phyloP scores from a whole-genome alignment of 2,113 vertebrate genomes.

The Pachycephala philippinensis region DNA sequence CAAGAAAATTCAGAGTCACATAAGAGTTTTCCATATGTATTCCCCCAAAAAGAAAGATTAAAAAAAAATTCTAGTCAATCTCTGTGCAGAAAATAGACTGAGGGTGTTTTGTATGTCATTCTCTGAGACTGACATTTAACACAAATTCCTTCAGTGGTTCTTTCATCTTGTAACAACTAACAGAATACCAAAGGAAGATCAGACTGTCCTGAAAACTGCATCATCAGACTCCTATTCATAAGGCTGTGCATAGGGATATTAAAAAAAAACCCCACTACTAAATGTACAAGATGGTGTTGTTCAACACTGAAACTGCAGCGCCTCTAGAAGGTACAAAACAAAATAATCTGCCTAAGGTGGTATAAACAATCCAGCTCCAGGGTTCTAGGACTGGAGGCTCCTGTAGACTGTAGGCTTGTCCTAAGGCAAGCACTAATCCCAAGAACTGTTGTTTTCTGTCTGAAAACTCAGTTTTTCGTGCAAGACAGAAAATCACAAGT shows the following conservation, averaged over 20 bases:
- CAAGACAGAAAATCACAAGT: not conserved
- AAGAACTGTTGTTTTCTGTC: not conserved
- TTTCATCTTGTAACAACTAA: not conserved
- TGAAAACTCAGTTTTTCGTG: not conserved
- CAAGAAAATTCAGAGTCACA: not conserved
- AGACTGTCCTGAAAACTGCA: not conserved
- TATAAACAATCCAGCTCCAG: accelerated
- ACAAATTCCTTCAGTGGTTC: not conserved
- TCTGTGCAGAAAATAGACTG: not conserved
- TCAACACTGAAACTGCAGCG: not conserved
- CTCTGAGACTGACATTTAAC: not conserved
- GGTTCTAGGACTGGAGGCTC: not conserved
- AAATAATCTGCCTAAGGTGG: not conserved
- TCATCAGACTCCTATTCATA: not conserved
- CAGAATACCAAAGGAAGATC: not conserved
- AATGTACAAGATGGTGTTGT: not conserved
- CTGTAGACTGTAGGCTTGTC: not conserved
- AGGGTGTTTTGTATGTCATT: not conserved
- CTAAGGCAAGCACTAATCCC: not conserved
- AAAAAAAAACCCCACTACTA: not conserved
- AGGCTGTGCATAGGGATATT: not conserved
- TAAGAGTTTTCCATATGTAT: not conserved
- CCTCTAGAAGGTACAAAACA: not conserved
- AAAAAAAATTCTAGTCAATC: not conserved
- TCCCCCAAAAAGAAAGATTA: not conserved